Percentiles rank a stretch among this genome's conserved stretches.
Conservation (phyloP, 2,797 vertebrate species). For the Melanotaenia pygmaea region DNA sequence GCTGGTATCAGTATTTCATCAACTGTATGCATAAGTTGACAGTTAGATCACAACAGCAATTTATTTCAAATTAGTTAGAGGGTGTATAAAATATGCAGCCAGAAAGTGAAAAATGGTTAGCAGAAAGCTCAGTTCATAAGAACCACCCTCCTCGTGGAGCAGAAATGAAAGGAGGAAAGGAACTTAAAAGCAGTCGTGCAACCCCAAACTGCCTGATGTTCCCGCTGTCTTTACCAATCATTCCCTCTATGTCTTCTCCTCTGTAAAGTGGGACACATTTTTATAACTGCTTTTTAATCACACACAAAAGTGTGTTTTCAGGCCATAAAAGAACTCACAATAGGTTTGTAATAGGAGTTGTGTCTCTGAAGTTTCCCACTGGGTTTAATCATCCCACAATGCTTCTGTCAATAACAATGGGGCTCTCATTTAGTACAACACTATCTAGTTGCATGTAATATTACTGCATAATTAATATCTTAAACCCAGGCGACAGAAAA, state of each 20-base stretch:
- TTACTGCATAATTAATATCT: conserved; percentile 50
- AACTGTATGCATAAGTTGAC: conserved; percentile 54
- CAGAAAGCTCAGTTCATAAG: conserved; percentile 26
- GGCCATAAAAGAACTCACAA: conserved; percentile 13
- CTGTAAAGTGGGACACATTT: conserved; percentile 1
- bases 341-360: conserved; percentile 16
- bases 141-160: conserved; percentile 11
- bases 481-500: conserved; percentile 35
- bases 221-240: conserved; percentile 25
- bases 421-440: conserved; percentile 21
- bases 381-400: neutral
- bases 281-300: neutral
- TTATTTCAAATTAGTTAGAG: conserved; percentile 35
- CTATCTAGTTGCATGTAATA: conserved; percentile 32
- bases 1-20: conserved; percentile 57
- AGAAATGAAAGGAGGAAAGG: conserved; percentile 24
- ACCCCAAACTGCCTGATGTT: neutral
- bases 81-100: conserved; percentile 23
- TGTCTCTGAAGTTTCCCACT: conserved; percentile 17
- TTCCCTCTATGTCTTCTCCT: conserved; percentile 5
- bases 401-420: conserved; percentile 4
- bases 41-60: conserved; percentile 36
- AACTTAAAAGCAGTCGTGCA: conserved; percentile 39
- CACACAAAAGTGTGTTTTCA: conserved; percentile 11
- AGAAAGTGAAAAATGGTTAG: conserved; percentile 12